Conservation (phyloP, 1,140 invertebrate species). For the Fragariocoptes setiger region DNA sequence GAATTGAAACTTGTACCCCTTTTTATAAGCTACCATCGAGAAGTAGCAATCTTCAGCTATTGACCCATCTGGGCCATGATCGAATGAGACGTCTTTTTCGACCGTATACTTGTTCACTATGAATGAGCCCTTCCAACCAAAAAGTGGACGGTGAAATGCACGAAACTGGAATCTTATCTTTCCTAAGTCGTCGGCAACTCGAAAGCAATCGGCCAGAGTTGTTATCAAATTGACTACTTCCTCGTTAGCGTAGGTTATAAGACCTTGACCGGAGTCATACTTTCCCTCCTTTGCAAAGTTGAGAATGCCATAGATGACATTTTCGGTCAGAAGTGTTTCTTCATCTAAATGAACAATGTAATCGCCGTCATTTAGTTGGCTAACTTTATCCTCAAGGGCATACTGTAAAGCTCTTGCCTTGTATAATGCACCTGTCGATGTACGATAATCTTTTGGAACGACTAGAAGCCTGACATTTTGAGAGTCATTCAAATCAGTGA, state of each 20-base stretch:
- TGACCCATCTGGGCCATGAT: slow-evolving; percentile 22
- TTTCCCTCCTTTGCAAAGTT: slow-evolving; percentile 84
- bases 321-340: slow-evolving; percentile 75
- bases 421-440: slow-evolving; percentile 63
- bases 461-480: slow-evolving; percentile 44
- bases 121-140: slow-evolving; percentile 63
- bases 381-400: slow-evolving; percentile 63
- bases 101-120: slow-evolving; percentile 19
- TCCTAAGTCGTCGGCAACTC: slow-evolving; percentile 88
- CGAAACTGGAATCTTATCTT: slow-evolving; percentile 71
- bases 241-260: slow-evolving; percentile 91
- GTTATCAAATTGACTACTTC: slow-evolving; percentile 82
- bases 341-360: slow-evolving; percentile 96
- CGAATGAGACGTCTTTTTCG: slow-evolving; percentile 20
- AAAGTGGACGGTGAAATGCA: slow-evolving; percentile 69
- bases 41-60: slow-evolving; percentile 26
- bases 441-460: slow-evolving; percentile 48
- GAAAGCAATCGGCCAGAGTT: slow-evolving; percentile 73
- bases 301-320: slow-evolving; percentile 53
- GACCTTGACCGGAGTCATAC: slow-evolving; percentile 81
- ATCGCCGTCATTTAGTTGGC: slow-evolving; percentile 52
- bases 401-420: slow-evolving; percentile 84
- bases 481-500: slow-evolving; percentile 24
- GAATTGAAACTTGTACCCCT: slow-evolving; percentile 19
- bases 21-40: slow-evolving; percentile 20